Percentiles rank a stretch among this genome's conserved stretches.
Conservation (phyloP, 2,113 vertebrate genomes). For the Hipposideros armiger region DNA sequence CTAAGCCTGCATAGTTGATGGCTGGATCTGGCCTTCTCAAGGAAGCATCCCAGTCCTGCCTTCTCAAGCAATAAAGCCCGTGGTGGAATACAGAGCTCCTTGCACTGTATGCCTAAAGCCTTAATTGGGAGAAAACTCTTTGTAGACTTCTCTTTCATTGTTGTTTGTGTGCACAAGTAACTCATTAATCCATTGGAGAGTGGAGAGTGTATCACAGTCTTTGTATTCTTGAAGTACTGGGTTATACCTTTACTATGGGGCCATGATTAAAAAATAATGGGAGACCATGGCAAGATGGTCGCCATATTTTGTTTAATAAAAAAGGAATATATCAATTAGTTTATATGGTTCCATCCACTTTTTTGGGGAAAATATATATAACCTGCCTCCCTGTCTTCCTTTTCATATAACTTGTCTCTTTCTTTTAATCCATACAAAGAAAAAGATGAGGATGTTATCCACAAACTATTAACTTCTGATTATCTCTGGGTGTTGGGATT, state of each 20-base stretch:
- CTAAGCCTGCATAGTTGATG: constrained; percentile 51
- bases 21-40: background rate
- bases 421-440: background rate
- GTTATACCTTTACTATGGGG: background rate
- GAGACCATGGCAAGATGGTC: background rate
- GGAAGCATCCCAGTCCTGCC: background rate
- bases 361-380: background rate
- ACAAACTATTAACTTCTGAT: background rate
- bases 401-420: background rate
- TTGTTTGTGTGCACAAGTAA: background rate
- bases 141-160: constrained; percentile 6
- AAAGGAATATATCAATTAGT: background rate
- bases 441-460: background rate
- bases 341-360: constrained; percentile 8
- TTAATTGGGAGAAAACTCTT: constrained; percentile 17
- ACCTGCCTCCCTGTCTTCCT: background rate
- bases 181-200: background rate
- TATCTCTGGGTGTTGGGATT: constrained; percentile 9
- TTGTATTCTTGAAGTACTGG: constrained; percentile 13
- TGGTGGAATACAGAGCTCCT: background rate
- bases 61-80: background rate
- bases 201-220: background rate
- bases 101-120: background rate
- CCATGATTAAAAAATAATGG: background rate
- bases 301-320: constrained; percentile 6